A percentile compares a stretch with the other conserved stretches of the same genome.
These are phyloP conservation scores for Hydrozoanthus gracilis DNA, from an alignment of 92 coral and sea anemone species.

Conservation along the genomic window DNA sequence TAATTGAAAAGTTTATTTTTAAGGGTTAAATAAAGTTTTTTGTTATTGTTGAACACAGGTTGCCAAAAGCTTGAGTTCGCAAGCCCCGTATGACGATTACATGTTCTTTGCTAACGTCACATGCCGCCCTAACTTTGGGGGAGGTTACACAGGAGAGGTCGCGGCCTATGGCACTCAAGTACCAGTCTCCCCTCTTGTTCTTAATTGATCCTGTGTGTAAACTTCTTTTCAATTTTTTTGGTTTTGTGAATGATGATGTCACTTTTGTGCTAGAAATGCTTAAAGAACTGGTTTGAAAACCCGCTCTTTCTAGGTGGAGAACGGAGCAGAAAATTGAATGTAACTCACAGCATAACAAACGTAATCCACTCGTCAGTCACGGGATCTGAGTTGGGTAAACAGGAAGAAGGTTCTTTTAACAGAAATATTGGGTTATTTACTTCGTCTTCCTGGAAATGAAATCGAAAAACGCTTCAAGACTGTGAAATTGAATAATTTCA, in stretches of 20 bases:
- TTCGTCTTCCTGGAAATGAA: too few relatives aligned
- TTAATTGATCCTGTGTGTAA: neutral
- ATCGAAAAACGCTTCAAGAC: too few relatives aligned
- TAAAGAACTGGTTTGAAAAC: neutral
- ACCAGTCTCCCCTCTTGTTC: conserved; percentile 16
- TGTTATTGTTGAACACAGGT: conserved; percentile 21
- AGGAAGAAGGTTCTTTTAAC: too few relatives aligned
- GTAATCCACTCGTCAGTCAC: too few relatives aligned
- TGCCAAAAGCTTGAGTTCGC: conserved; percentile 43
- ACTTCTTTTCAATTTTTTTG: too few relatives aligned
- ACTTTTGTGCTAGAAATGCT: neutral
- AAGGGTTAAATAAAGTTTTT: too few relatives aligned
- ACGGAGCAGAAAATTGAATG: neutral
- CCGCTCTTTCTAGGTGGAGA: neutral
- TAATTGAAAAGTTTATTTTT: too few relatives aligned
- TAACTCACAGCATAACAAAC: neutral
- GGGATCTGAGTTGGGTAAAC: too few relatives aligned
- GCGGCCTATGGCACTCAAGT: conserved; percentile 1
- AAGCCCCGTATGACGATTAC: conserved; percentile 59
- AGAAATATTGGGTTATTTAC: too few relatives aligned
- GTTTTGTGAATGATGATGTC: conserved; percentile 14
- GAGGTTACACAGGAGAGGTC: conserved; percentile 19
- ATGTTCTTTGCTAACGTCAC: conserved; percentile 66
- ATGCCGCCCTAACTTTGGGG: conserved; percentile 55
- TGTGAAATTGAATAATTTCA: too few relatives aligned